Base-by-base conservation (phyloP, 2,888 invertebrate species). In the Epistrophella euchroma region DNA sequence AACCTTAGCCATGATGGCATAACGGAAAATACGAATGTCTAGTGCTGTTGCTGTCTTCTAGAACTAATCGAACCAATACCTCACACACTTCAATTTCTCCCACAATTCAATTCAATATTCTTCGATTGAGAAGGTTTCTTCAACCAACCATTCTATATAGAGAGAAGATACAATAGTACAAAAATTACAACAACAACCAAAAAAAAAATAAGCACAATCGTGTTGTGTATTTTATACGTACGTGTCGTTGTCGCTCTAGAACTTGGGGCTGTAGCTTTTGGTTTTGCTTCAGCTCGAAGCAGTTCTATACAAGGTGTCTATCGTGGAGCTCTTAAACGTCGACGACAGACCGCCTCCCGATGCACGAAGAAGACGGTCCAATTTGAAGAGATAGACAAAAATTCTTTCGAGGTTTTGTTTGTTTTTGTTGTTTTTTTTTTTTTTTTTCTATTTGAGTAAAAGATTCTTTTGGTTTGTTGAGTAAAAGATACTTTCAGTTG, bases 291-390 rank as follows among this genome's bases (percentile, higher is more conserved):
- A 22, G 82, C 74, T 60, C 64, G 64, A 74, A 82, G 74, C 86
- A 86, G 86, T 86, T 82, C 77, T 78, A 86, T 60, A 78, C 74
- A 86, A 86, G 86, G 86, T 86, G 86, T 77, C 86, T 86, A 74
- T 86, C 76, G 85, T 77, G 82, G 77, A 86, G 55, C 86, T 86
- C 68, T 77, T 68, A 22, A 7, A 17, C 64, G 15, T 43, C 35
- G 15, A 40, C 25, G 25, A n/a, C 25, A 43, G 22, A 9, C 52
- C 62, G 66, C 52, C 72, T 50, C 40, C 85, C 62, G 75, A 75
- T 79, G 73, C 68, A 83, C 74, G 75, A 66, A 68, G 75, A 66
- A 68, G 70, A 58, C 79, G 60, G 56, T 52, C 52, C 62, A 68
- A 35, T 40, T 40, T 43, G 37, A 52, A 62, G 45, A 58, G 64